These are phyloP conservation scores for Morpho helenor DNA, from an alignment of 2,888 invertebrate species.

Conservation along the genomic window DNA sequence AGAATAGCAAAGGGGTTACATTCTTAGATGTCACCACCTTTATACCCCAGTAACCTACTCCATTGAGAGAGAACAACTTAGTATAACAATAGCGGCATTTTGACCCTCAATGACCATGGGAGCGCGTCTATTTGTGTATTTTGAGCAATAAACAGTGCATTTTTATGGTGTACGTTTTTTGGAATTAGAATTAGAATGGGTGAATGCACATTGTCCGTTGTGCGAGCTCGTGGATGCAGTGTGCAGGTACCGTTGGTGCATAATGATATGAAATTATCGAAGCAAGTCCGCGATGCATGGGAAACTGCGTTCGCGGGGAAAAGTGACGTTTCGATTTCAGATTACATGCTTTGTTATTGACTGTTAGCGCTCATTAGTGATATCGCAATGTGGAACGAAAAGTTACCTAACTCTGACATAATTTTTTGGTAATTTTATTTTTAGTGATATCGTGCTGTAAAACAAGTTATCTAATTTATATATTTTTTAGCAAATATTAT, in stretches of 20 bases:
- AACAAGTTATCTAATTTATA: no score
- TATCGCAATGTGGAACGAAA: no score
- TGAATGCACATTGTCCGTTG: conserved; percentile 78
- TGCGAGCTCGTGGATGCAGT: conserved; percentile 73
- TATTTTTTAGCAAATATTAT: no score
- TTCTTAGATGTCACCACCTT: conserved; percentile 73
- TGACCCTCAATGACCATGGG: conserved; percentile 70
- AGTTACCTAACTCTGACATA: no score
- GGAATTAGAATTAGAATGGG: conserved; percentile 66
- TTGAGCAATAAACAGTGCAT: conserved; percentile 78
- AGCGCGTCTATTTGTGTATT: conserved; percentile 74
- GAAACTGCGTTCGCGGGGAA: conserved; percentile 63
- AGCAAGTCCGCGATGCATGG: conserved; percentile 58
- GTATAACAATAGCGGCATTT: conserved; percentile 65
- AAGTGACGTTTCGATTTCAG: conserved; percentile 43
- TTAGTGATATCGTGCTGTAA: no score
- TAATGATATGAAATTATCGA: conserved; percentile 70
- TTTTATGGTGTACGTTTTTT: conserved; percentile 69
- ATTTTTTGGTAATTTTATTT: no score
- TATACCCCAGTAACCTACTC: conserved; percentile 68
- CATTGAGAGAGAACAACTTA: conserved; percentile 67
- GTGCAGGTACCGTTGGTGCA: conserved; percentile 70
- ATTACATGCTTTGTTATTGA: conserved; percentile 38
- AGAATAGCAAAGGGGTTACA: conserved; percentile 52
- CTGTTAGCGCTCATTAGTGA: background rate